Base-by-base conservation (phyloP, 2,888 invertebrate genomes). In the Andricus curvator region DNA sequence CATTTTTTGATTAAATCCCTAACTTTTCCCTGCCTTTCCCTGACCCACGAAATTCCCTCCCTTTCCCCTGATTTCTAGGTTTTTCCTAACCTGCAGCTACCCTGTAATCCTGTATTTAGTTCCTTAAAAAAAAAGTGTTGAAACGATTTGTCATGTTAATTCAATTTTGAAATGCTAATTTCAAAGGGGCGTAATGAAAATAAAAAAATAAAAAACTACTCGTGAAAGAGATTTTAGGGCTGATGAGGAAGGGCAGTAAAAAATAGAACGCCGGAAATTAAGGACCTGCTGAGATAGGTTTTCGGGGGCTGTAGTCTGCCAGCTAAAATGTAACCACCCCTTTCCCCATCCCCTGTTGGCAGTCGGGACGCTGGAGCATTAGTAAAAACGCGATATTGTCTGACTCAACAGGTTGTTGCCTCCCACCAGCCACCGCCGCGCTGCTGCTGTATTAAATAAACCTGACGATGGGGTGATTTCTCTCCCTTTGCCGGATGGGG, bases 351-450 rank as follows among this genome's bases (percentile, higher is more conserved):
- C 41, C 67, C 22, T 22, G 41, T 67, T 67, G 37, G n/a, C 81
- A 84, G 86, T 85, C 83, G 84, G 80, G 83, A 85, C 85, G 83
- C 85, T 80, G 86, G 84, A 83, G 90, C 90, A 90, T 91, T 91
- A 91, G 91, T 91, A 92, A 91, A 91, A 91, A 92, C 91, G 91
- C 89, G 90, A 92, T 91, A 92, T 91, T 91, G 91, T 91, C 90
- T 88, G 91, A 89, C 90, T 91, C 91, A 92, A 91, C 91, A 91
- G 91, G 91, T 91, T 92, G 91, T 87, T 86, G 86, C 82, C 84
- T 82, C 83, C 64, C 81, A 64, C 78, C 25, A 67, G 11, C 51
- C 60, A 64, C 66, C 66, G 41, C 22, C 81, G 74, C 78, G 79
- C 77, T 81, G 76, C 82, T 83, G 86, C 87, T 88, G 87, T 89